Conservation (phyloP, 1,140 invertebrate species). For the Nautilus pompilius region DNA sequence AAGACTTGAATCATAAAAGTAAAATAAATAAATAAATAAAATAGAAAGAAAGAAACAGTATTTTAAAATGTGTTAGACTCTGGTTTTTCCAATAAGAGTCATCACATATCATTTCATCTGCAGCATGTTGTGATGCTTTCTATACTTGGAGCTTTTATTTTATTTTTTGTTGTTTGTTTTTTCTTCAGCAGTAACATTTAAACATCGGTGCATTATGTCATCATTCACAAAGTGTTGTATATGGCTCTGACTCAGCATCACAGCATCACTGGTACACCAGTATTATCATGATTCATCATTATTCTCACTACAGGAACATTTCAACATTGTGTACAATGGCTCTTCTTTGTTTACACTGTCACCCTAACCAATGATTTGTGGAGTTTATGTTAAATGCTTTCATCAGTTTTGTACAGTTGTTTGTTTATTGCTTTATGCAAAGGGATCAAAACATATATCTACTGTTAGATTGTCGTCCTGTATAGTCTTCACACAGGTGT, state of each 20-base stretch:
- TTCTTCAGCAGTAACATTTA: too few relatives aligned
- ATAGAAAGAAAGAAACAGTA: too few relatives aligned
- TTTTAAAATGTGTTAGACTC: too few relatives aligned
- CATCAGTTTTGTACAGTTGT: slow-evolving; percentile 1
- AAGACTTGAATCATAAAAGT: neutral
- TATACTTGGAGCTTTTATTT: too few relatives aligned
- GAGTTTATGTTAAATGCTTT: neutral
- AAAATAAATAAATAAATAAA: too few relatives aligned
- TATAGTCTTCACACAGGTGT: neutral
- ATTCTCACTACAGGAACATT: too few relatives aligned
- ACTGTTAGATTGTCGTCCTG: neutral
- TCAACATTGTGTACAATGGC: too few relatives aligned
- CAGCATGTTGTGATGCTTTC: too few relatives aligned
- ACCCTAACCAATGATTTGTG: neutral
- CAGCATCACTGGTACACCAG: neutral
- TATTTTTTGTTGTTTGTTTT: too few relatives aligned
- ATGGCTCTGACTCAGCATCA: neutral
- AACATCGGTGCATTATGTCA: neutral
- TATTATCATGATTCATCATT: neutral
- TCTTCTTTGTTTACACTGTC: too few relatives aligned
- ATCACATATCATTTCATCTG: too few relatives aligned
- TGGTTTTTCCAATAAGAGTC: too few relatives aligned
- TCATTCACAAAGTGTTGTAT: neutral
- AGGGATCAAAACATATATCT: neutral
- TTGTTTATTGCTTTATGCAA: neutral